These are phyloP conservation scores for Brachionus sp. DNA, from an alignment of 1,140 invertebrate genomes.

Conservation along the genomic window DNA sequence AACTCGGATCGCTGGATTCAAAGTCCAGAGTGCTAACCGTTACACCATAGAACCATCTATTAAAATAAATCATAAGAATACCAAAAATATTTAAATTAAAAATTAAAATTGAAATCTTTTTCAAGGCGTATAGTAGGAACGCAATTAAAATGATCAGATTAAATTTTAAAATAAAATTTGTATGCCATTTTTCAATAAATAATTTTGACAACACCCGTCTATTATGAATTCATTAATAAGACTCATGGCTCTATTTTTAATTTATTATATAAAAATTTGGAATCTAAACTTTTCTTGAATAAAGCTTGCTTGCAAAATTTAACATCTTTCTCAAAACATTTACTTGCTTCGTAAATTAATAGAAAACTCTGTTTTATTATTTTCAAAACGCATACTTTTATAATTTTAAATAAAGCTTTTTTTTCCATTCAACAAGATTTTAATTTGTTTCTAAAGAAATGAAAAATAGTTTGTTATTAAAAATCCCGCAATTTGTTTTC, in stretches of 20 bases:
- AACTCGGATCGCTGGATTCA: conserved; percentile 42
- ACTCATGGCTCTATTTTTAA: background rate
- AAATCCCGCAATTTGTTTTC: background rate
- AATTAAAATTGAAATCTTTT: background rate
- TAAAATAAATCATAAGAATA: background rate
- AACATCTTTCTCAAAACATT: background rate
- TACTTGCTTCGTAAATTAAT: background rate
- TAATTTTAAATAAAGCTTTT: background rate
- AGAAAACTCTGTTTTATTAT: background rate
- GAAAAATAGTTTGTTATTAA: background rate
- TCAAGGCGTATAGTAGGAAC: background rate
- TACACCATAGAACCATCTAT: conserved; percentile 29
- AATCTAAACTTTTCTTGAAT: background rate
- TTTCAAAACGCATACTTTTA: background rate
- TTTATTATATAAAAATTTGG: background rate
- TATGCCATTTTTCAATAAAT: background rate
- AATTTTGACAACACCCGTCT: conserved; percentile 5
- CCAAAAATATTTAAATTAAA: background rate
- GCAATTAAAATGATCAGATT: background rate
- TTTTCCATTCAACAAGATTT: background rate
- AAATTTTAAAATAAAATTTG: background rate
- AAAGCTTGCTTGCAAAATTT: background rate
- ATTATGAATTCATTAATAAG: background rate
- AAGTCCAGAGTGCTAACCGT: conserved; percentile 42
- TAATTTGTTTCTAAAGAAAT: background rate